phyloP scores from a whole-genome alignment of 2,888 invertebrate genomes.

The Carcina quercana region DNA sequence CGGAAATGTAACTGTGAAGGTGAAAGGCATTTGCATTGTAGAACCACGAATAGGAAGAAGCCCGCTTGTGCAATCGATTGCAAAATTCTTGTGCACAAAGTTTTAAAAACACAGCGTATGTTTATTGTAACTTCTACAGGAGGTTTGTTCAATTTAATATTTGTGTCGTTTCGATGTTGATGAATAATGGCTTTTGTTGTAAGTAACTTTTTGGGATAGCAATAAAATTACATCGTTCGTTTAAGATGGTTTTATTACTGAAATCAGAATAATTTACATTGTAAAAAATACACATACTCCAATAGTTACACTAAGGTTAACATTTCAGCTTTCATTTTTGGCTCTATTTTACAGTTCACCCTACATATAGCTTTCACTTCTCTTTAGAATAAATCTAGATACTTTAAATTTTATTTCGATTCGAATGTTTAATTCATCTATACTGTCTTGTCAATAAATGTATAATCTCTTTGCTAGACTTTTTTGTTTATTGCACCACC shows the following conservation, averaged over 20 bases:
- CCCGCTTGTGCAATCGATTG: background rate
- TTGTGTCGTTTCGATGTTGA: background rate
- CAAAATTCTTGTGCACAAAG: background rate
- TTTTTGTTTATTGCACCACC: too few relatives aligned
- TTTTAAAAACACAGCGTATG: background rate
- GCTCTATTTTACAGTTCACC: slow-evolving; percentile 49
- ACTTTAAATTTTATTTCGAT: too few relatives aligned
- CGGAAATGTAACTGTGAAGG: too few relatives aligned
- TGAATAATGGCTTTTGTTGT: too few relatives aligned
- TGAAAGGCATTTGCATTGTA: too few relatives aligned
- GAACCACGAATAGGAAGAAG: background rate
- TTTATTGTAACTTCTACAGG: background rate
- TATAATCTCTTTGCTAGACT: too few relatives aligned
- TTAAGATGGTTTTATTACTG: slow-evolving; percentile 68
- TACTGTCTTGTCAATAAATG: too few relatives aligned
- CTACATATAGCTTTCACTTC: slow-evolving; percentile 25
- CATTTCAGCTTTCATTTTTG: slow-evolving; percentile 49
- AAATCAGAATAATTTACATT: slow-evolving; percentile 74
- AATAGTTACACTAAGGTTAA: slow-evolving; percentile 60
- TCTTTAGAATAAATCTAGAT: slow-evolving; percentile 3
- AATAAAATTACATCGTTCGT: too few relatives aligned
- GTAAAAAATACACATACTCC: slow-evolving; percentile 73
- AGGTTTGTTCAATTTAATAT: background rate
- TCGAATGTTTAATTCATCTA: too few relatives aligned
- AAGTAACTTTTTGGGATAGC: too few relatives aligned